Evolutionary conservation across 2,113 vertebrate species (phyloP), one percentile per base, ranked within the genome.

Genomic region (Genyomyrus donnyi): DNA sequence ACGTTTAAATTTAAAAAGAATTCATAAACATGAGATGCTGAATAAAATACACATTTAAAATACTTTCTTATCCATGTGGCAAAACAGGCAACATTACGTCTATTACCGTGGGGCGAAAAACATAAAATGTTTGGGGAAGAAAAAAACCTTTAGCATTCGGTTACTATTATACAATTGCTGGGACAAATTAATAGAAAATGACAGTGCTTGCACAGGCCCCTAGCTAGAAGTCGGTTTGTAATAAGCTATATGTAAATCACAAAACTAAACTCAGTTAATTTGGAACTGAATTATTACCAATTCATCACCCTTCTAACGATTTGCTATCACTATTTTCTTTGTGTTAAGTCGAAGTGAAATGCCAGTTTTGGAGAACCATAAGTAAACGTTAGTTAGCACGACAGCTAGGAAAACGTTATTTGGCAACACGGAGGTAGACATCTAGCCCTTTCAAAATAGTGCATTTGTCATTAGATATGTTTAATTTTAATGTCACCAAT

Each of bases 301-400:
- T 48, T 49, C 15, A 49, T 49, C 66, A 24, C 21, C 42, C 10
- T 74, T 42, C 6, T 27, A 27, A n/a, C 15, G 39, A 31, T 19
- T n/a, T 27, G 11, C 45, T 50, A 58, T 35, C 35, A 46, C 27
- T 27, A 56, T 11, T 77, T 56, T 56, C 31, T 87, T 21, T 50
- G 50, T 21, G 70, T 24, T 35, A 85, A 58, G 58, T 48, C 31
- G 21, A 56, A 45, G 88, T 5, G 49, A 87, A 39, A 35, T 77
- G 45, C 85, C 88, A 89, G 27, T 86, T 89, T 91, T 53, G 88
- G n/a, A 87, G 84, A 56, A 45, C 21, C 86, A 3, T 1, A 46
- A 85, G 39, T 46, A 45, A 6, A 83, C 42, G 80, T n/a, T 85
- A 56, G 53, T 24, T 85, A 85, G 89, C 80, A 46, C 62, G 62